A percentile compares a stretch with the other conserved stretches of the same genome.
These are phyloP conservation scores for Xylocopa sonorina DNA, from an alignment of 1,140 invertebrate species.

Conservation along the genomic window DNA sequence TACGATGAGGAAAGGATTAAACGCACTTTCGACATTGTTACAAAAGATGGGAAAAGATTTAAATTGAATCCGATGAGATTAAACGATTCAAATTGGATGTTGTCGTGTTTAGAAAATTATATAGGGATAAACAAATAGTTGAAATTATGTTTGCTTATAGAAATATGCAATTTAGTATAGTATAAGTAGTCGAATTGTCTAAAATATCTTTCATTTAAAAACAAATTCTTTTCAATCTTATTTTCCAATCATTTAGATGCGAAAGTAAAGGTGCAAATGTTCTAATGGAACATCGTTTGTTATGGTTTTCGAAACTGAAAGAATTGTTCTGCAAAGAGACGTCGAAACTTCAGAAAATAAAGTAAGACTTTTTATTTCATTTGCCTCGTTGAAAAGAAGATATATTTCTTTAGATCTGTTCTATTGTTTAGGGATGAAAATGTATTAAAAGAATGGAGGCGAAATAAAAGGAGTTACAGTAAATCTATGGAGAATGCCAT, in stretches of 20 bases:
- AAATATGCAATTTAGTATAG: not conserved
- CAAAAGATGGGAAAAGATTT: slow-evolving; percentile 67
- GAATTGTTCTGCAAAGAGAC: slow-evolving; percentile 65
- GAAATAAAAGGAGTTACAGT: slow-evolving; percentile 63
- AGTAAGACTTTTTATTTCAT: slow-evolving; percentile 64
- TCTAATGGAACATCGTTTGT: slow-evolving; percentile 51
- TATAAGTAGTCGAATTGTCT: not conserved
- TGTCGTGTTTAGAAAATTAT: slow-evolving; percentile 74
- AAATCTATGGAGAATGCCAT: slow-evolving; percentile 70
- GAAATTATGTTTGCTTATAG: not conserved
- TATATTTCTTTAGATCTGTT: not conserved
- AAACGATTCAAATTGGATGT: slow-evolving; percentile 64
- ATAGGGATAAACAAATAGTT: slow-evolving; percentile 52
- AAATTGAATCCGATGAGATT: slow-evolving; percentile 70
- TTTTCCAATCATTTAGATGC: slow-evolving; percentile 61
- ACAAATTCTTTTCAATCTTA: no score
- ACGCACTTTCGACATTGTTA: slow-evolving; percentile 68
- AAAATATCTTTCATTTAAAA: not conserved
- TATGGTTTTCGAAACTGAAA: slow-evolving; percentile 65
- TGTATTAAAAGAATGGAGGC: slow-evolving; percentile 69
- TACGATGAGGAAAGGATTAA: slow-evolving; percentile 36
- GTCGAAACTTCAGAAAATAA: slow-evolving; percentile 66
- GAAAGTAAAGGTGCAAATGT: slow-evolving; percentile 57
- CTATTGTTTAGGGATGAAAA: slow-evolving; percentile 62
- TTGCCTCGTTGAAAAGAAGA: not conserved